Conservation (phyloP, 2,797 vertebrate species). For the Oophaga sylvatica region DNA sequence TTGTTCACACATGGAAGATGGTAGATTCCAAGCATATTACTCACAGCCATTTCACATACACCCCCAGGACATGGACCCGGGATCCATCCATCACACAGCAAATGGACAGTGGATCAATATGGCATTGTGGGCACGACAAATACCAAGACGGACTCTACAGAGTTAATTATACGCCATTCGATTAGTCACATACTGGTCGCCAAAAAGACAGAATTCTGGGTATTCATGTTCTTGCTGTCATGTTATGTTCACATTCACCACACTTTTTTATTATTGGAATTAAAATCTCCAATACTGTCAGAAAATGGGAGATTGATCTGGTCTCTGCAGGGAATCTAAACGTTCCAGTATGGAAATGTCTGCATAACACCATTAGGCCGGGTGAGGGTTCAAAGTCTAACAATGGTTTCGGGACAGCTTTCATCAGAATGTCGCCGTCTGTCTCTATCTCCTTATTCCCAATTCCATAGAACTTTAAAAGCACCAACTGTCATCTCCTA, state of each 20-base stretch:
- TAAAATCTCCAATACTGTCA: neutral
- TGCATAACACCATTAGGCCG: too few species aligned
- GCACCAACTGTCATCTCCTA: too few species aligned
- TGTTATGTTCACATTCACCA: too few species aligned
- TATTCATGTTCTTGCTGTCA: neutral
- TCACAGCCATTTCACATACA: slow-evolving; percentile 40
- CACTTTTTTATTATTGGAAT: too few species aligned
- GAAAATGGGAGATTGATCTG: neutral
- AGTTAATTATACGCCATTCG: neutral
- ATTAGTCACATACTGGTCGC: neutral
- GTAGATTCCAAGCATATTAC: slow-evolving; percentile 56
- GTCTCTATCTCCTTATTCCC: too few species aligned
- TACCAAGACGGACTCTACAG: neutral
- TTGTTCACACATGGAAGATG: slow-evolving; percentile 54
- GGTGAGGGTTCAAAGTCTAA: too few species aligned
- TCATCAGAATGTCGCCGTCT: too few species aligned
- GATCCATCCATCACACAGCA: slow-evolving; percentile 11
- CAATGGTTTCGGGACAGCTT: too few species aligned
- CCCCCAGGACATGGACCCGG: slow-evolving; percentile 35
- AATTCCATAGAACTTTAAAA: too few species aligned
- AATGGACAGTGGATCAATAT: slow-evolving; percentile 7
- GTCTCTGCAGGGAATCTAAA: neutral
- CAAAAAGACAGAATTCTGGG: neutral
- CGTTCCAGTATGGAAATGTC: too few species aligned
- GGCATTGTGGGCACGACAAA: neutral